Evolutionary conservation across 2,888 invertebrate species (phyloP), one percentile per base, ranked within the genome.

Genomic region (Hypolimnas misippus): DNA sequence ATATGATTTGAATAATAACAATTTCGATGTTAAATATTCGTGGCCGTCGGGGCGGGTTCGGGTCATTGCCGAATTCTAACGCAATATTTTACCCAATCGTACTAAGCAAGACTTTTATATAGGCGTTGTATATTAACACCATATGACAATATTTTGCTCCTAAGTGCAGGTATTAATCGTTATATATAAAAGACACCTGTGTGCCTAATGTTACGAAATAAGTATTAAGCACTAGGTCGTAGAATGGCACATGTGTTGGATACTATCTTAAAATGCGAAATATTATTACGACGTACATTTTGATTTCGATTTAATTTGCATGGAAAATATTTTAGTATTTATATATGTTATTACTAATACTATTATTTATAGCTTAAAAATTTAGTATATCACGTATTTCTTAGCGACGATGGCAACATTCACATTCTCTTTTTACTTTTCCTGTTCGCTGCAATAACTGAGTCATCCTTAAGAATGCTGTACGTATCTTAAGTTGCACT

Each of bases 21-120:
- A 44, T 62, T 62, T 50, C n/a, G 51, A 49, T 58, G 42, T 40
- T 51, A 25, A 55, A 56, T 31, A 50, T 33, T n/a, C 46, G 38
- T 55, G 49, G 52, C 51, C 53, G 51, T 59, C 31, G 19, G 21
- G 21, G 44, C 25, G 53, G 49, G 33, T 55, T 50, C 66, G 57
- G 71, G 72, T 73, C 72, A 73, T 73, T 73, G 73, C 70, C 73
- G 63, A 66, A 52, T 35, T 65, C 56, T 58, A 60, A 61, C 63
- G 65, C 65, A 70, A 70, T 46, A 14, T 52, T 65, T 69, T 69
- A 60, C 66, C 38, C 65, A 69, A 70, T 65, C 66, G 52, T 59
- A 65, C 35, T 51, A 62, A 40, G 35, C 17, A 46, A 46, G 19
- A 16, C 19, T 14, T 31, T 50, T 53, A 8, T 42, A 46, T 49